A percentile compares a stretch with the other conserved stretches of the same genome.
These are phyloP conservation scores for Catostomus latipinnis DNA, from an alignment of 2,797 vertebrate species.

Conservation along the genomic window DNA sequence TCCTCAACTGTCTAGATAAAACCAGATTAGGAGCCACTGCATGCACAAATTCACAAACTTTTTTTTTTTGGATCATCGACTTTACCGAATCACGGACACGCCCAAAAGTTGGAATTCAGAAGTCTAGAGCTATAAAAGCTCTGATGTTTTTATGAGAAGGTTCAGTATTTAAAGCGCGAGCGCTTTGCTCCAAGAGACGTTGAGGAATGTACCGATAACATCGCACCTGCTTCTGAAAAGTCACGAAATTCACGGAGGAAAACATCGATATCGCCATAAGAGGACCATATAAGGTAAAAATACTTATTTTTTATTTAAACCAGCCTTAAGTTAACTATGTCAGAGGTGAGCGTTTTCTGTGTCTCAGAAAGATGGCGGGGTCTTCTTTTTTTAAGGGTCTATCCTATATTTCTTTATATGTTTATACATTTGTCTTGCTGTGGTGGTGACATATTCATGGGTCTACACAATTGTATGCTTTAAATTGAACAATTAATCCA, in stretches of 20 bases:
- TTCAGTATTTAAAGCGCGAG: conserved; percentile 15
- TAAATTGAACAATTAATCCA: too few species aligned
- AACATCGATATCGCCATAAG: background rate
- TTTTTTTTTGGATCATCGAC: background rate
- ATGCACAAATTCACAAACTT: conserved; percentile 22
- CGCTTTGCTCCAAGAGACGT: conserved; percentile 36
- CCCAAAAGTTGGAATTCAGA: conserved; percentile 52
- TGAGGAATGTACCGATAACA: conserved; percentile 72
- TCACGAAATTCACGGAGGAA: conserved; percentile 2
- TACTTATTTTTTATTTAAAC: background rate
- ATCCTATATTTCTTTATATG: background rate
- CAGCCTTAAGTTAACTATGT: background rate
- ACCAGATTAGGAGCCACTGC: background rate
- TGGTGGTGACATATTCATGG: too few species aligned
- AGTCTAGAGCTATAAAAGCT: conserved; percentile 10
- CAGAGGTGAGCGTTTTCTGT: background rate
- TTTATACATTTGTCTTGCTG: too few species aligned
- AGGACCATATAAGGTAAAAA: conserved; percentile 24
- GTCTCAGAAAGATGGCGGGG: background rate
- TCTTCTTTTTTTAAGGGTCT: too few species aligned
- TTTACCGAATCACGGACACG: conserved; percentile 58
- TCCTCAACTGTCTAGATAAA: conserved; percentile 43
- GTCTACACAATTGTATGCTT: too few species aligned
- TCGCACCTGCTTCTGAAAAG: conserved; percentile 57
- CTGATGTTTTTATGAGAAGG: conserved; percentile 12